A percentile compares a stretch with the other conserved stretches of the same genome.
Conservation (phyloP, 1,140 invertebrate species). For the Neodiprion fabricii region DNA sequence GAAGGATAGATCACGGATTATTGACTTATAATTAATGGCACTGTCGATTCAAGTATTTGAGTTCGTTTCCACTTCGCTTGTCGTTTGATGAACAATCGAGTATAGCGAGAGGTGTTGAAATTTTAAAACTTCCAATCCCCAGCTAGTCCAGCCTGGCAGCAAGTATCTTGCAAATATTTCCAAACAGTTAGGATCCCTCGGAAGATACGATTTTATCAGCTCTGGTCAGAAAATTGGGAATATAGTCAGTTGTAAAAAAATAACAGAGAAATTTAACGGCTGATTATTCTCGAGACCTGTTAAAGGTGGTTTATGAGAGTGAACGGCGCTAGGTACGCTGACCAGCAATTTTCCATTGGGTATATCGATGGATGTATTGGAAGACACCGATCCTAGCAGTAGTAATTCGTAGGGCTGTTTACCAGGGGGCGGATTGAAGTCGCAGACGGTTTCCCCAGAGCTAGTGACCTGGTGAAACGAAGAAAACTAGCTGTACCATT, state of each 20-base stretch:
- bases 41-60: not conserved
- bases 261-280: constrained; percentile 21
- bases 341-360: constrained; percentile 70
- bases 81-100: constrained; percentile 12
- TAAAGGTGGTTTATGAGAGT: constrained; percentile 91
- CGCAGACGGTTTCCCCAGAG: constrained; percentile 71
- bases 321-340: constrained; percentile 88
- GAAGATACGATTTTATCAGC: constrained; percentile 68
- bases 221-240: constrained; percentile 63
- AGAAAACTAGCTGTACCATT: constrained; percentile 9
- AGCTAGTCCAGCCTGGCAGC: constrained; percentile 81
- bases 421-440: constrained; percentile 68
- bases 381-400: constrained; percentile 63
- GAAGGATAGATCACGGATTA: no score
- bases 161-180: constrained; percentile 92
- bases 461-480: constrained; percentile 69
- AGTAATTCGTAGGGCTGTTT: constrained; percentile 91
- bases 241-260: constrained; percentile 16
- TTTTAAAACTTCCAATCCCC: constrained; percentile 84
- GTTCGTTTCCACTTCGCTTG: not conserved
- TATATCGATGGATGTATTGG: constrained; percentile 46
- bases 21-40: no score
- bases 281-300: constrained; percentile 54
- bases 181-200: constrained; percentile 69
- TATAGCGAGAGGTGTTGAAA: constrained; percentile 70